Evolutionary conservation across 2,888 invertebrate genomes (phyloP).

Genomic region (Euplagia quadripunctaria): DNA sequence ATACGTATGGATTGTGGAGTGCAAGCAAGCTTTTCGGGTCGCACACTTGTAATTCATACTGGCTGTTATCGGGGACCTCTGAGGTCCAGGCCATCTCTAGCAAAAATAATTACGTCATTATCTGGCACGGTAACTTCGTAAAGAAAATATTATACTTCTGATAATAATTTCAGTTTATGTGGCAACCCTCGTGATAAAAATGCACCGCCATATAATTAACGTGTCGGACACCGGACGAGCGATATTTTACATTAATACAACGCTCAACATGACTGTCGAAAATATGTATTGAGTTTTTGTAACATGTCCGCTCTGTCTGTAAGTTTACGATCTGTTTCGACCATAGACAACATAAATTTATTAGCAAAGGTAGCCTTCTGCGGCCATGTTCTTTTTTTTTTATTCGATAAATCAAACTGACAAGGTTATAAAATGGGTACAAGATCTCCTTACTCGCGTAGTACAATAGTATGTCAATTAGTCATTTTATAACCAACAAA

Average conservation of each 20-base stretch:
- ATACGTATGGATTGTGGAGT: no score
- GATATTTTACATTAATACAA: constrained; percentile 40
- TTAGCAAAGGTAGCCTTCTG: constrained; percentile 7
- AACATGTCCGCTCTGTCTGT: constrained; percentile 8
- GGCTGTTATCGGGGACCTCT: no score
- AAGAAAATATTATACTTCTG: background rate
- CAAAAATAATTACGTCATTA: constrained; percentile 2
- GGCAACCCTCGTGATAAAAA: constrained; percentile 32
- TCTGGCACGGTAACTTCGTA: background rate
- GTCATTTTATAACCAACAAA: no score
- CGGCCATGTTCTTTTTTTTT: background rate
- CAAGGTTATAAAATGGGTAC: background rate
- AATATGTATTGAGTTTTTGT: constrained; percentile 24
- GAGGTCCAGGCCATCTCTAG: background rate
- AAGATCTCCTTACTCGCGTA: background rate
- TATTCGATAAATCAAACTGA: background rate
- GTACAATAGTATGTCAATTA: background rate
- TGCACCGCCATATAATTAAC: constrained; percentile 41
- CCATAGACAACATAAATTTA: constrained; percentile 12
- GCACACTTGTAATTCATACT: no score
- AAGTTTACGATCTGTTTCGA: constrained; percentile 14
- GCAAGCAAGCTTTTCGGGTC: no score
- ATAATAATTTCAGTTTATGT: background rate
- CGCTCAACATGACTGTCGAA: constrained; percentile 20
- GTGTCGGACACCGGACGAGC: constrained; percentile 29